Conservation (phyloP, 2,888 invertebrate species). For the Amorpha juglandis region DNA sequence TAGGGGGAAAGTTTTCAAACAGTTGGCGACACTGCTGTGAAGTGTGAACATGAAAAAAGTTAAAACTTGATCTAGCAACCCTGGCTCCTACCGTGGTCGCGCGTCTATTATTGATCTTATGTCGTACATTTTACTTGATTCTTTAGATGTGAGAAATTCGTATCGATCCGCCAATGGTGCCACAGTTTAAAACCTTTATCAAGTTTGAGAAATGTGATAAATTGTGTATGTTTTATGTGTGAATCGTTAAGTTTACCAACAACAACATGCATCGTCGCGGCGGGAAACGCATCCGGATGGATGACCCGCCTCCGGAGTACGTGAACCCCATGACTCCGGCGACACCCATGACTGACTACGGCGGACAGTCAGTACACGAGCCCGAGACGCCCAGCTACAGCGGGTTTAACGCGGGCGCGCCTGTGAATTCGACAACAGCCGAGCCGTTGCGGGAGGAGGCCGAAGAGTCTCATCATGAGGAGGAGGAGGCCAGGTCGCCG, state of each 20-base stretch:
- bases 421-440: conserved; percentile 62
- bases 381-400: conserved; percentile 78
- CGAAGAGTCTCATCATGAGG: conserved; percentile 65
- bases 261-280: conserved; percentile 90
- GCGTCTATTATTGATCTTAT: conserved; percentile 26
- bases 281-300: conserved; percentile 96
- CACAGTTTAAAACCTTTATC: not conserved
- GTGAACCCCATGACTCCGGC: conserved; percentile 87
- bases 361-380: conserved; percentile 80
- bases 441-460: conserved; percentile 66
- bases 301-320: conserved; percentile 94
- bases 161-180: not conserved
- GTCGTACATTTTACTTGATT: conserved; percentile 2
- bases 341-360: conserved; percentile 83
- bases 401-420: conserved; percentile 65
- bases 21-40: too few relatives aligned
- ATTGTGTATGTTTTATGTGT: not conserved
- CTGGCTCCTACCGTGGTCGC: not conserved
- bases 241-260: conserved; percentile 29
- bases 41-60: too few relatives aligned
- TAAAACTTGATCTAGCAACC: too few relatives aligned
- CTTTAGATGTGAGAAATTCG: not conserved
- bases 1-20: too few relatives aligned
- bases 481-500: conserved; percentile 79
- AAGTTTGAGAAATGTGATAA: not conserved